These are phyloP conservation scores for Lateolabrax maculatus DNA, from an alignment of 2,797 vertebrate genomes.

Conservation along the genomic window DNA sequence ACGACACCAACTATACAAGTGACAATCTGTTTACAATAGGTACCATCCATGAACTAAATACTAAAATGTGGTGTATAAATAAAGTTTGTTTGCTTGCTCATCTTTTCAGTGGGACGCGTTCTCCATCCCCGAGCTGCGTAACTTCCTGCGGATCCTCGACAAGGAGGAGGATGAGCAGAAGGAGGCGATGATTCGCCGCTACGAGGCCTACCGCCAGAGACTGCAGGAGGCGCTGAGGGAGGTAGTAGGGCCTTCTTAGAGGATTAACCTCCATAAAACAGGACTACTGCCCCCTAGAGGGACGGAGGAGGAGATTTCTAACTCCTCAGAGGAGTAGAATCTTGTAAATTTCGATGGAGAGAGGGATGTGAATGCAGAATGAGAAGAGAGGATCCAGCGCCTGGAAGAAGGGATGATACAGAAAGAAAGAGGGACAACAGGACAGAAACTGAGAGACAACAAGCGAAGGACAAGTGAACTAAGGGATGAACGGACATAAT, in stretches of 20 bases:
- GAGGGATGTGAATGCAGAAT: slow-evolving; percentile 19
- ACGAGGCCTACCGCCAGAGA: slow-evolving; percentile 88
- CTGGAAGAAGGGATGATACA: slow-evolving; percentile 33
- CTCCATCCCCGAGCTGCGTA: slow-evolving; percentile 93
- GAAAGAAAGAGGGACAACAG: slow-evolving; percentile 13
- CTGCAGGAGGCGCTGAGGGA: slow-evolving; percentile 92
- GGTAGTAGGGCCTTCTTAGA: slow-evolving; percentile 77
- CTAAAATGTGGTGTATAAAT: background rate
- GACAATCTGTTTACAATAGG: no score
- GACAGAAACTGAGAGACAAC: background rate
- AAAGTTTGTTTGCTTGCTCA: background rate
- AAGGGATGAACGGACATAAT: slow-evolving; percentile 16
- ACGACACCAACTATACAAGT: background rate
- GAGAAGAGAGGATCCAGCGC: slow-evolving; percentile 30
- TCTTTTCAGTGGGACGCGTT: slow-evolving; percentile 96
- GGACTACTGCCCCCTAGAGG: slow-evolving; percentile 44
- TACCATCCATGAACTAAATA: no score
- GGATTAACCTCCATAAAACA: slow-evolving; percentile 54
- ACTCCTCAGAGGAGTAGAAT: background rate
- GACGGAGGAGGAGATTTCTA: slow-evolving; percentile 45
- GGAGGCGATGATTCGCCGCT: slow-evolving; percentile 88
- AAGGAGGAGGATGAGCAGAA: slow-evolving; percentile 95
- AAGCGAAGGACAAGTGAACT: slow-evolving; percentile 17
- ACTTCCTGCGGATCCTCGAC: slow-evolving; percentile 96
- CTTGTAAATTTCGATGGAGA: slow-evolving; percentile 16